phyloP scores from a whole-genome alignment of 1,140 invertebrate genomes.

The Macrotrachela quadricornifera region DNA sequence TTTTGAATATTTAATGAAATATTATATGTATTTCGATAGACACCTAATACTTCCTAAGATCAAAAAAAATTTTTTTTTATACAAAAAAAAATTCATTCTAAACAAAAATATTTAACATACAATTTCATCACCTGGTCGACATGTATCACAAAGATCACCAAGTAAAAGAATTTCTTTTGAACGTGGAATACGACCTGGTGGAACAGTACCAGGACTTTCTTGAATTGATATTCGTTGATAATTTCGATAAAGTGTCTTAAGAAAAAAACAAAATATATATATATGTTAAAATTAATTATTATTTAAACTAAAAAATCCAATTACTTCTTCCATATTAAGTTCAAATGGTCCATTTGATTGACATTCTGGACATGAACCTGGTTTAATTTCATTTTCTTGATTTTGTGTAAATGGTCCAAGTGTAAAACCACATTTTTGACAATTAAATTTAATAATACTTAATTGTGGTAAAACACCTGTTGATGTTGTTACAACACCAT shows the following conservation, averaged over 20 bases:
- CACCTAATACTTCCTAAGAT: slow-evolving; percentile 46
- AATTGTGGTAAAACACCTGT: slow-evolving; percentile 87
- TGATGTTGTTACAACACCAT: slow-evolving; percentile 81
- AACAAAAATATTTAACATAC: too few species aligned
- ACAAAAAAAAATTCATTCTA: too few species aligned
- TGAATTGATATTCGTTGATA: slow-evolving; percentile 94
- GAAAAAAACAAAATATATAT: slow-evolving; percentile 23
- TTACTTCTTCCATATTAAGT: slow-evolving; percentile 48
- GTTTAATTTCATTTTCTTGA: slow-evolving; percentile 68
- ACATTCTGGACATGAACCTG: slow-evolving; percentile 87
- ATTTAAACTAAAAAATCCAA: slow-evolving; percentile 13
- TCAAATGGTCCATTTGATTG: slow-evolving; percentile 80
- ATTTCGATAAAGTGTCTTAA: slow-evolving; percentile 86
- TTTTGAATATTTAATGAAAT: slow-evolving; percentile 69
- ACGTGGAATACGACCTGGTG: slow-evolving; percentile 82
- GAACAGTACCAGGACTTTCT: slow-evolving; percentile 63
- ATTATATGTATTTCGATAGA: slow-evolving; percentile 94
- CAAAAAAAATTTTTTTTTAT: too few species aligned
- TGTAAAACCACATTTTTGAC: slow-evolving; percentile 77
- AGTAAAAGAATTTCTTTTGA: slow-evolving; percentile 88
- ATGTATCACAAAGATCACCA: slow-evolving; percentile 80
- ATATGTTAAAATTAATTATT: not conserved
- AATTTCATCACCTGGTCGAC: slow-evolving; percentile 94
- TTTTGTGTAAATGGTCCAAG: slow-evolving; percentile 85
- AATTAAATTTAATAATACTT: slow-evolving; percentile 86